Base-by-base conservation (phyloP, 1,140 invertebrate species). In the Manduca sexta region DNA sequence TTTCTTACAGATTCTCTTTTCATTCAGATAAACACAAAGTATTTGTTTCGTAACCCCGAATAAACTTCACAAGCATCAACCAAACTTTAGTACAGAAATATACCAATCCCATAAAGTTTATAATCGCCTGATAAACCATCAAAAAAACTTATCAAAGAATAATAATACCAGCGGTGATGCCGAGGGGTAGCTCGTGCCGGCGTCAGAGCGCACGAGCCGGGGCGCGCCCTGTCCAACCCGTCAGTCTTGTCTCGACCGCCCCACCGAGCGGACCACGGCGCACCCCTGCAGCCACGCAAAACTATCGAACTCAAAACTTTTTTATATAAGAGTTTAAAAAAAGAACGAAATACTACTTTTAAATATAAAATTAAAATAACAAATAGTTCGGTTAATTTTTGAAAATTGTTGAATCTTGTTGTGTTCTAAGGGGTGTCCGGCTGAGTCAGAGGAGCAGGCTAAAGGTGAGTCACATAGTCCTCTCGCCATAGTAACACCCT, bases 401-500 rank as follows among this genome's bases (percentile, higher is more conserved):
- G 47, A 26, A 18, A 50, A 46, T 35, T 45, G 30, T 46, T 41
- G 38, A 43, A 51, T 61, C 38, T 30, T 56, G 58, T 65, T 53
- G 54, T 57, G 52, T 52, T 62, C 68, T 64, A 69, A 64, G 72
- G 70, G 69, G 72, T 73, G 73, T 56, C 64, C 67, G 76, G 72
- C 65, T 74, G 72, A 81, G 66, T 75, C 71, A 80, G 69, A 68
- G 72, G 68, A 75, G 52, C 67, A 69, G 60, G 52, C 59, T 56
- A 59, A 83, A n/a, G 79, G 76, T 80, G 69, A 79, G 63, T 76
- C 74, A 78, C 60, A 58, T 45, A 65, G 63, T 68, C n/a, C 31
- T 74, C 64, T 79, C 65, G 60, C 70, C 79, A 83, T 84, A 84
- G 80, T 74, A 84, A 81, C 80, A 64, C 79, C 76, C 79, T 50